These are phyloP conservation scores for Cephus spinipes DNA, from an alignment of 2,888 invertebrate species.

Conservation along the genomic window DNA sequence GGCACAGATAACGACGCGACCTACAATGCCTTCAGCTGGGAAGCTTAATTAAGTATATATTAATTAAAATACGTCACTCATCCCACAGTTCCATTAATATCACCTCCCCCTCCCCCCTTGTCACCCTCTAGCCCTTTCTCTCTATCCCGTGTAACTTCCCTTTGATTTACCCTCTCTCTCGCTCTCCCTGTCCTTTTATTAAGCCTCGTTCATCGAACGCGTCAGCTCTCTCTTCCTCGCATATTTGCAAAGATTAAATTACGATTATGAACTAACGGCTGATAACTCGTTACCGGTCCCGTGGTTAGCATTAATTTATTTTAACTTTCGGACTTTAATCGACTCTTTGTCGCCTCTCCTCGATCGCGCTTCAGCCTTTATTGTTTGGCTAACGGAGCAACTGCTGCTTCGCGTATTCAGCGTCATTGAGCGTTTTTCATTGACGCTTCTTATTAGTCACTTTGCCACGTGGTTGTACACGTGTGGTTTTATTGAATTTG, in stretches of 20 bases:
- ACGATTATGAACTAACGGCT: conserved; percentile 37
- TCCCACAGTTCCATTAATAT: conserved; percentile 12
- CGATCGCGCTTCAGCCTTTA: neutral
- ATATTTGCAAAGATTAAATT: conserved; percentile 48
- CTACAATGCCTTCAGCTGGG: conserved; percentile 45
- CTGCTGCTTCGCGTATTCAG: neutral
- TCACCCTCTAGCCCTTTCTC: neutral
- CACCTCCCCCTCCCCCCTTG: neutral
- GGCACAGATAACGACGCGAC: conserved; percentile 43
- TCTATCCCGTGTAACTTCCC: neutral
- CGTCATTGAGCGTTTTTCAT: neutral
- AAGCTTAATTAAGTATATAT: conserved; percentile 60
- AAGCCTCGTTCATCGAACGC: neutral
- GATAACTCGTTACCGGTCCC: conserved; percentile 32
- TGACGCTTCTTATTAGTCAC: neutral
- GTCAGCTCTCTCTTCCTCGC: conserved; percentile 17
- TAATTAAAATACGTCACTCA: conserved; percentile 54
- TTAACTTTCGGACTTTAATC: conserved; percentile 26
- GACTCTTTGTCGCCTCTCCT: neutral
- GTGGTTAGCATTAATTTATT: conserved; percentile 43
- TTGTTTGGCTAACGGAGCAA: neutral
- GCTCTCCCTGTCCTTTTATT: neutral
- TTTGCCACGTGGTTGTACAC: neutral
- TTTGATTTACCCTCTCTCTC: neutral
- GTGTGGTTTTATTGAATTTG: neutral